These are phyloP conservation scores for Odobenus rosmarus DNA, from an alignment of 2,113 vertebrate genomes.

Conservation along the genomic window DNA sequence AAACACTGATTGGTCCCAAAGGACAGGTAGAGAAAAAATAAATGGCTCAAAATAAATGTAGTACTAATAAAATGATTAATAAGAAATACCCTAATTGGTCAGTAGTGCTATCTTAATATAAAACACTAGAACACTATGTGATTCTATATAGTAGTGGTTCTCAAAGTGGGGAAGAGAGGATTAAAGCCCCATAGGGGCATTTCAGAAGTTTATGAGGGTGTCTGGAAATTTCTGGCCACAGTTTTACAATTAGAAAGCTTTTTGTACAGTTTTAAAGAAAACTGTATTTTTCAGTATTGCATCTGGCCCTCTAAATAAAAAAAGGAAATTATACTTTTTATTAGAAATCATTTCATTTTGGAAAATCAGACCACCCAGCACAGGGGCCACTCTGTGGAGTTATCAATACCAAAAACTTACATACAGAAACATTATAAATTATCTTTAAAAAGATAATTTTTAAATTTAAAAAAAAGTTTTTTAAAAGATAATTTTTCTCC, in stretches of 20 bases:
- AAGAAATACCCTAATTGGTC: neutral
- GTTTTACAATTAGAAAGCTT: constrained; percentile 4
- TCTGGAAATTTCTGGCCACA: neutral
- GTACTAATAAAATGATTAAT: constrained; percentile 1
- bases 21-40: neutral
- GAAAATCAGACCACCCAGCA: constrained; percentile 20
- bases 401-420: neutral
- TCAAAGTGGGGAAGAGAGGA: neutral
- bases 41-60: constrained; percentile 30
- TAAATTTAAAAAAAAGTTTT: too few species aligned
- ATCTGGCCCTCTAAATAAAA: neutral
- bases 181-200: neutral
- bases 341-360: constrained; percentile 41
- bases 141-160: neutral
- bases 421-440: neutral
- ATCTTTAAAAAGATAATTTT: neutral
- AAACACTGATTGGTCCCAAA: constrained; percentile 24
- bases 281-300: neutral
- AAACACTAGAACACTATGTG: neutral
- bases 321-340: neutral
- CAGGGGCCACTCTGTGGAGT: neutral
- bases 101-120: neutral
- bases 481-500: neutral
- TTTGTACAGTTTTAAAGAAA: neutral
- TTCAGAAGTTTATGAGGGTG: neutral